A percentile compares a stretch with the other conserved stretches of the same genome.
Conservation (phyloP, 2,888 invertebrate species). For the Druceiella hillmani region DNA sequence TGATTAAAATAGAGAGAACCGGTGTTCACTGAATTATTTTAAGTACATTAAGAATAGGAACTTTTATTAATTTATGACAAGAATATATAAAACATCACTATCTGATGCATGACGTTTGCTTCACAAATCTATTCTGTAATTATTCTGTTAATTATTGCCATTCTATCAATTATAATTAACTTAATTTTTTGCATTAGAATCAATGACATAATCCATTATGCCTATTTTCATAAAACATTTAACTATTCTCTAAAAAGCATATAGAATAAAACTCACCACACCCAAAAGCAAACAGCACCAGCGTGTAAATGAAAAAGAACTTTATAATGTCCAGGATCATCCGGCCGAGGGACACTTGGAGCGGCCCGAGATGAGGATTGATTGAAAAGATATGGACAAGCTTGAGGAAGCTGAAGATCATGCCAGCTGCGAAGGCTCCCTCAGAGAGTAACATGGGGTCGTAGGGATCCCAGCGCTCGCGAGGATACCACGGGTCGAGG, state of each 20-base stretch:
- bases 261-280: constrained; percentile 62
- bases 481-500: constrained; percentile 76
- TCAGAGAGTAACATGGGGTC: constrained; percentile 94
- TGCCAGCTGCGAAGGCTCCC: constrained; percentile 93
- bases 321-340: constrained; percentile 95
- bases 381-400: constrained; percentile 96
- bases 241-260: neutral
- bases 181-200: too few species aligned
- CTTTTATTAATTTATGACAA: too few species aligned
- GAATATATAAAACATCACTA: too few species aligned
- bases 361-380: constrained; percentile 91
- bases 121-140: constrained; percentile 2
- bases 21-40: too few species aligned
- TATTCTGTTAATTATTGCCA: too few species aligned
- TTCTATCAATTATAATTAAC: too few species aligned
- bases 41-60: too few species aligned
- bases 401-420: constrained; percentile 94
- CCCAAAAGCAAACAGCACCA: constrained; percentile 92
- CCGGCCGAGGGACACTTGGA: constrained; percentile 88
- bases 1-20: too few species aligned
- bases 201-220: too few species aligned
- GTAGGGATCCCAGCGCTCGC: constrained; percentile 90
- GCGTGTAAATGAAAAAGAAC: constrained; percentile 91
- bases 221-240: too few species aligned
- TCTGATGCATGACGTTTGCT: too few species aligned